Evolutionary conservation across 1,140 invertebrate genomes (phyloP).

Genomic region (Monochamus saltuarius): DNA sequence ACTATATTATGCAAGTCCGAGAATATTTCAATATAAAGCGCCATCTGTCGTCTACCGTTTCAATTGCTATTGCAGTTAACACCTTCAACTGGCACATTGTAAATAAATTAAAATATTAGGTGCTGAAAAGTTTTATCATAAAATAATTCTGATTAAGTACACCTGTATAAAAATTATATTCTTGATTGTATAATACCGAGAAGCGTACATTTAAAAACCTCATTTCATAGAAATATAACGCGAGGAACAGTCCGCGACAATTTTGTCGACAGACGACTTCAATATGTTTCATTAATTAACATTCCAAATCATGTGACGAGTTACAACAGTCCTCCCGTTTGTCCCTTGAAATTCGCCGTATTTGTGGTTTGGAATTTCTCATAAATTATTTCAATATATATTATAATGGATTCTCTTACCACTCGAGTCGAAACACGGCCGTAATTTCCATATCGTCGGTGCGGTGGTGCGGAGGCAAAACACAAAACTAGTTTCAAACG

Average conservation of each 20-base stretch:
- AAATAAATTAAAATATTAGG: too few relatives aligned
- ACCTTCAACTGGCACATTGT: too few relatives aligned
- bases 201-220: too few relatives aligned
- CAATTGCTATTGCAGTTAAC: too few relatives aligned
- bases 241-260: neutral
- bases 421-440: conserved; percentile 16
- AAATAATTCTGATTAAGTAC: too few relatives aligned
- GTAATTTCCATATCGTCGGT: conserved; percentile 18
- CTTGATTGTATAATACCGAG: too few relatives aligned
- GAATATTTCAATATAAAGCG: too few relatives aligned
- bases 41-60: too few relatives aligned
- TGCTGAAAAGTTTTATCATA: too few relatives aligned
- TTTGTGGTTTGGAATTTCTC: conserved; percentile 10
- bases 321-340: neutral
- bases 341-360: neutral
- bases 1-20: too few relatives aligned
- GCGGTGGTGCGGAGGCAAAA: neutral
- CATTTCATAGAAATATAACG: neutral
- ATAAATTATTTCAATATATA: conserved; percentile 6
- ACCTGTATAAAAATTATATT: too few relatives aligned
- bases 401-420: conserved; percentile 8
- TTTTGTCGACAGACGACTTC: conserved; percentile 1
- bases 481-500: neutral
- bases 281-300: neutral
- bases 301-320: neutral